Evolutionary conservation across 2,888 invertebrate genomes (phyloP), one percentile per base, ranked within the genome.

Genomic region (Heteromyza rotundicornis): DNA sequence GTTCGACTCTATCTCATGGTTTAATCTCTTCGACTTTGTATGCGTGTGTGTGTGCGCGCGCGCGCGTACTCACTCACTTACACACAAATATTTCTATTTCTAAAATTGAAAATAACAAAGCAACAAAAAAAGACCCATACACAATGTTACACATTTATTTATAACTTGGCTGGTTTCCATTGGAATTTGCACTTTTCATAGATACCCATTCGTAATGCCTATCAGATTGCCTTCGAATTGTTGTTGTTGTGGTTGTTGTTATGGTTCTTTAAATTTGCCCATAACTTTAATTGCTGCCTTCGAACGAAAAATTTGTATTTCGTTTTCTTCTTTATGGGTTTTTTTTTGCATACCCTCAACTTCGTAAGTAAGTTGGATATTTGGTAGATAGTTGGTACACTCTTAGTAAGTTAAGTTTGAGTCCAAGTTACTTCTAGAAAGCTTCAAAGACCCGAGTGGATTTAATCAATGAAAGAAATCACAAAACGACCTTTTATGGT

Each of bases 201-300:
- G 27, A 10, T 27, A 27, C 20, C 22, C 35, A 32, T 54, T 32
- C 12, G 10, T 23, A n/a, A 35, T 54, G 55, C 56, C 23, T 60
- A 60, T 60, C 60, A 50, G 60, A 36, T 60, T 60, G 60, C 56
- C 51, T 60, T 50, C 60, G 50, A 55, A 36, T 56, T 40, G 44
- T 55, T 55, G 60, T 47, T 24, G 32, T 32, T 32, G 7, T 55
- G 35, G 23, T 22, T 57, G 17, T 49, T n/a, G 19, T 19, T 23
- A n/a, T 60, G 16, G 16, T 16, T 56, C 12, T 56, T 36, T 40
- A 60, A 62, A 62, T 23, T 53, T 36, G 53, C 23, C 52, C 47
- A 52, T 40, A 57, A 54, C 49, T 57, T 47, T 35, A 57, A 57
- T 57, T 62, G 57, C 47, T 62, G 57, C 47, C 53, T 53, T 47